These are phyloP conservation scores for Eclectus roratus DNA, from an alignment of 2,113 vertebrate species.

Conservation along the genomic window DNA sequence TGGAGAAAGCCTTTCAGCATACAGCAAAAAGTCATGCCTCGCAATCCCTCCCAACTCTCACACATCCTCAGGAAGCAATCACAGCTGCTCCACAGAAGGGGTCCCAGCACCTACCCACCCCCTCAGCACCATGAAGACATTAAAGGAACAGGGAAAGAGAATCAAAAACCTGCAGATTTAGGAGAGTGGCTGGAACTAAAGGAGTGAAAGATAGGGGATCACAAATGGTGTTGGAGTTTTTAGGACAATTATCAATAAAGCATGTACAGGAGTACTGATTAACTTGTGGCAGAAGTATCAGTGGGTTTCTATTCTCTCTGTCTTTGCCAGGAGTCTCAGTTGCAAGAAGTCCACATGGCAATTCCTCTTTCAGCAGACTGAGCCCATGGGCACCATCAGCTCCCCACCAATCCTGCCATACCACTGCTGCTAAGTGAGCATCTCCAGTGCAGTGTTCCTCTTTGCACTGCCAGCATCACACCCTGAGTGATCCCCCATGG, in stretches of 20 bases:
- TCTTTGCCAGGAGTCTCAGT: neutral
- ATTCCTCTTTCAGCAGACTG: neutral
- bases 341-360: neutral
- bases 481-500: neutral
- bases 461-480: neutral
- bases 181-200: neutral
- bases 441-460: neutral
- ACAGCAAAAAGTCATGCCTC: neutral
- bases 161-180: neutral
- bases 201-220: neutral
- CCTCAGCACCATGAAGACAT: neutral
- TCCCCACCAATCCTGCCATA: neutral
- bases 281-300: accelerated
- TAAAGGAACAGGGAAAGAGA: neutral
- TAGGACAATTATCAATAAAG: neutral
- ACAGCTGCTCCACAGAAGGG: constrained; percentile 52
- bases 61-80: neutral
- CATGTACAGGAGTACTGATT: neutral
- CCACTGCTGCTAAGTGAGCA: accelerated
- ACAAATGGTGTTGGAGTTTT: neutral
- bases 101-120: neutral
- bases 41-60: neutral
- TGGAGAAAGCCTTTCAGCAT: constrained; percentile 3
- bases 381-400: neutral
- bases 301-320: neutral